Evolutionary conservation across 2,113 vertebrate species (phyloP).

Genomic region (Pedetes capensis): DNA sequence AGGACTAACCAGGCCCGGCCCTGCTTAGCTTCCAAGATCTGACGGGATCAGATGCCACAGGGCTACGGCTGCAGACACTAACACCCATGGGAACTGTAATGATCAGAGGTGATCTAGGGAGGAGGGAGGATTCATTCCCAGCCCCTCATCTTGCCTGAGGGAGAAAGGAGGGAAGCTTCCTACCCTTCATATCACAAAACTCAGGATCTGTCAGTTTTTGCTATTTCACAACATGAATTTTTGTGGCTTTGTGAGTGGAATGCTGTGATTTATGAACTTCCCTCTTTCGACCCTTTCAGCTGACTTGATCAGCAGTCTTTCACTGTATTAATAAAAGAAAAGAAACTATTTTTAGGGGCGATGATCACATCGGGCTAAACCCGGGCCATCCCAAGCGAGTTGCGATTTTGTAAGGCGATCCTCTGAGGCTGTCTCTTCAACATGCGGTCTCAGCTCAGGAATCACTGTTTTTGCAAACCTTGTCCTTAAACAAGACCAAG

Average conservation of each 20-base stretch:
- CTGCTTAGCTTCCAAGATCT: no score
- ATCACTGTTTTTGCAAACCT: constrained; percentile 33
- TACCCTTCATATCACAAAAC: constrained; percentile 65
- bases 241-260: constrained; percentile 79
- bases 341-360: constrained; percentile 78
- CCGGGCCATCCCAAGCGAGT: background rate
- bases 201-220: constrained; percentile 78
- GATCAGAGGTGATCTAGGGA: constrained; percentile 47
- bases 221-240: constrained; percentile 81
- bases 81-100: background rate
- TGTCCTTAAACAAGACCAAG: background rate
- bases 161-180: constrained; percentile 69
- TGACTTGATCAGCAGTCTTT: constrained; percentile 78
- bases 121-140: constrained; percentile 30
- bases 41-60: no score
- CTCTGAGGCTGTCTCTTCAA: background rate
- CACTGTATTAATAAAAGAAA: constrained; percentile 71
- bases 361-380: constrained; percentile 39
- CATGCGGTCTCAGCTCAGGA: background rate
- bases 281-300: constrained; percentile 64
- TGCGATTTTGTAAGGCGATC: background rate
- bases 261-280: constrained; percentile 78
- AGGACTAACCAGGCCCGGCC: no score
- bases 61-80: no score
- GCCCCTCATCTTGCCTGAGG: constrained; percentile 33